Evolutionary conservation across 2,797 vertebrate species (phyloP).

Genomic region (Coccyzus lansbergi): DNA sequence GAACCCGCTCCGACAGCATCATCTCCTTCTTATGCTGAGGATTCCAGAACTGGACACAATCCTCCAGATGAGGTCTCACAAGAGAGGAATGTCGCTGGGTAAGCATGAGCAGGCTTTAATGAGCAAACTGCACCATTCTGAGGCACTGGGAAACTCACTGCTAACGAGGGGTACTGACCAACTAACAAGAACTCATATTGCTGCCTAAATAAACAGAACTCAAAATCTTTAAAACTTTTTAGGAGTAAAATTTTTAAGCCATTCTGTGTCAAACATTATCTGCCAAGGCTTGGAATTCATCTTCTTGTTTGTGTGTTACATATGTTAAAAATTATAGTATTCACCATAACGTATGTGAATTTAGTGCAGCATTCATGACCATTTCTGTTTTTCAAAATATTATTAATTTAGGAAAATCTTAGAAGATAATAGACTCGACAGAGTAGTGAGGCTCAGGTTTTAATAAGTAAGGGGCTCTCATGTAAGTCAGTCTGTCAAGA

Average conservation of each 20-base stretch:
- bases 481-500: not conserved
- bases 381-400: not conserved
- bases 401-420: not conserved
- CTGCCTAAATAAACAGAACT: not conserved
- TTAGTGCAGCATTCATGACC: not conserved
- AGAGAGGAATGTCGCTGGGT: not conserved
- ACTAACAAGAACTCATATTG: not conserved
- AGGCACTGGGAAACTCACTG: not conserved
- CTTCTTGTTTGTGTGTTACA: not conserved
- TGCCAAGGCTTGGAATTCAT: not conserved
- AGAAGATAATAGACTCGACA: not conserved
- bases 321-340: not conserved
- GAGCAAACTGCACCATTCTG: accelerated
- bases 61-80: too few relatives aligned
- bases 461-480: not conserved
- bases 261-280: not conserved
- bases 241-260: not conserved
- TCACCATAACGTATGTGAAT: not conserved
- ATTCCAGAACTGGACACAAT: too few relatives aligned
- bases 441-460: not conserved
- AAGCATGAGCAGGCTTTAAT: not conserved
- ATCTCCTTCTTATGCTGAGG: too few relatives aligned
- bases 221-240: not conserved
- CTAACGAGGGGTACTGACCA: not conserved
- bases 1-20: too few relatives aligned